These are phyloP conservation scores for Myripristis jacobus DNA, from an alignment of 2,797 vertebrate genomes.

Conservation along the genomic window DNA sequence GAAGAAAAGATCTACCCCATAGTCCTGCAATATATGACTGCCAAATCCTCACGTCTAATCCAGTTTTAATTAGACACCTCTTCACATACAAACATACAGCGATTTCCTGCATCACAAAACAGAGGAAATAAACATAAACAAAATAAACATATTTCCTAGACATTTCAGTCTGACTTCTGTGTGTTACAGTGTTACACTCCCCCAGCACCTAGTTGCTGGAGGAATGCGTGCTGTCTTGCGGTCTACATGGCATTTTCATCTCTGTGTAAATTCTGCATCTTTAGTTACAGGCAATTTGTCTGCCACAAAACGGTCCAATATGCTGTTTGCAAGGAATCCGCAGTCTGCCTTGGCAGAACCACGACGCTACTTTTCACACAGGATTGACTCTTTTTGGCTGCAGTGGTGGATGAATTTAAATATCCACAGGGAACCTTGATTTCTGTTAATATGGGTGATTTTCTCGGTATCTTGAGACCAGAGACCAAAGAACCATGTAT, in stretches of 20 bases:
- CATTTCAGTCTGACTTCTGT: not conserved
- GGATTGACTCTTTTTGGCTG: not conserved
- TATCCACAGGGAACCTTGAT: not conserved
- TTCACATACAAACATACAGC: conserved; percentile 4
- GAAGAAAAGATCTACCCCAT: conserved; percentile 40
- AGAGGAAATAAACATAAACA: not conserved
- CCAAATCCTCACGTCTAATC: conserved; percentile 57
- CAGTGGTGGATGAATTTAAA: not conserved
- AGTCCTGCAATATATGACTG: conserved; percentile 26
- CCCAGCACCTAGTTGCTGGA: no score
- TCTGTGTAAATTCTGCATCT: conserved; percentile 3
- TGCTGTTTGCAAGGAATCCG: not conserved
- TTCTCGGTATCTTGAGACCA: not conserved
- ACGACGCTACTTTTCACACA: not conserved
- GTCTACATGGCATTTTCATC: conserved; percentile 4
- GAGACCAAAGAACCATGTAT: not conserved
- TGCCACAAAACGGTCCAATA: not conserved
- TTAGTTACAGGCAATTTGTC: not conserved
- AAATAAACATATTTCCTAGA: conserved; percentile 4
- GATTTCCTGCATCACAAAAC: conserved; percentile 11
- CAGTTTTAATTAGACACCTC: conserved; percentile 65
- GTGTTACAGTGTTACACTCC: not conserved
- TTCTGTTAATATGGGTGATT: not conserved
- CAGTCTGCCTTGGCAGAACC: not conserved
- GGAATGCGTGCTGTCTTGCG: not conserved